These are phyloP conservation scores for Nemotelus nigrinus DNA, from an alignment of 2,888 invertebrate species.

Conservation along the genomic window DNA sequence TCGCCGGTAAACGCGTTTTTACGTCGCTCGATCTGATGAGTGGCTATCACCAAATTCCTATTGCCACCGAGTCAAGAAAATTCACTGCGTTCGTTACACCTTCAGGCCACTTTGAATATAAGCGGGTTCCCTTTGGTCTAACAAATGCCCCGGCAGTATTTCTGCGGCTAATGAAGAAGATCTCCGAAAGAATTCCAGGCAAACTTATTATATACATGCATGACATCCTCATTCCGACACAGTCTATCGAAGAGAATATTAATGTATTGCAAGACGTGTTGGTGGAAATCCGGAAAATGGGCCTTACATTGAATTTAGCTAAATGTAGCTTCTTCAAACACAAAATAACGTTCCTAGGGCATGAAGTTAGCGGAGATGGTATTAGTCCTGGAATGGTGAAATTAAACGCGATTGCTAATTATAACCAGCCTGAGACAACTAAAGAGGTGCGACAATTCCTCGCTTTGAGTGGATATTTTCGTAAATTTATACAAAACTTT, in stretches of 20 bases:
- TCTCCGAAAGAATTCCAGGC: too few species aligned
- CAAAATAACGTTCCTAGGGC: slow-evolving; percentile 10
- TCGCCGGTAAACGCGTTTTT: too few species aligned
- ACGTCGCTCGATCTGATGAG: too few species aligned
- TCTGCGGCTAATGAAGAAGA: too few species aligned
- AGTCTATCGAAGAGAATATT: slow-evolving; percentile 17
- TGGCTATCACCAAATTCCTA: too few species aligned
- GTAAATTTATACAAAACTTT: slow-evolving; percentile 55
- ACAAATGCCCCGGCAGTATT: too few species aligned
- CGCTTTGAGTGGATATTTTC: slow-evolving; percentile 56
- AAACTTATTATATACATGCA: too few species aligned
- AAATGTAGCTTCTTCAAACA: slow-evolving; percentile 52
- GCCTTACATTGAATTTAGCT: slow-evolving; percentile 56
- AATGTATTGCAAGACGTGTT: background rate
- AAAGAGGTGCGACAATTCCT: slow-evolving; percentile 55
- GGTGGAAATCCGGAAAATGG: slow-evolving; percentile 47
- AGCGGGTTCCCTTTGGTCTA: too few species aligned
- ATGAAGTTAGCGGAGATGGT: slow-evolving; percentile 3
- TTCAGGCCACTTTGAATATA: too few species aligned
- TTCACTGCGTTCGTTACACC: too few species aligned
- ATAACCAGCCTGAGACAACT: slow-evolving; percentile 47
- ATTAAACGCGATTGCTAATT: slow-evolving; percentile 48
- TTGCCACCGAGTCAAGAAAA: too few species aligned
- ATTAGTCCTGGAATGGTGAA: slow-evolving; percentile 8
- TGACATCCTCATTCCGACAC: slow-evolving; percentile 34